A percentile compares a stretch with the other conserved stretches of the same genome.
phyloP scores from a whole-genome alignment of 2,888 invertebrate genomes.

The Biston stratarius region DNA sequence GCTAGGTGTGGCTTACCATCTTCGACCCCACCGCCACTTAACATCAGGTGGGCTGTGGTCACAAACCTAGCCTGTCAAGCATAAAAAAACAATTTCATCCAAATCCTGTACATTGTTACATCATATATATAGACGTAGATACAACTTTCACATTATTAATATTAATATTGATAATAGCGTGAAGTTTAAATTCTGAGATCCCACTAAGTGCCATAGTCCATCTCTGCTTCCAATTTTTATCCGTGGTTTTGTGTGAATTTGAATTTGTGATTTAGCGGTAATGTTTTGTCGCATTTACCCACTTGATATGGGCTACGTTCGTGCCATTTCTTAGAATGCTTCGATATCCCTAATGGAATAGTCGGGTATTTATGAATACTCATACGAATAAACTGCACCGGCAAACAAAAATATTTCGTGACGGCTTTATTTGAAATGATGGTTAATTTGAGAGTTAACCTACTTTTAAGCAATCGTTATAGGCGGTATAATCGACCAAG shows the following conservation, averaged over 20 bases:
- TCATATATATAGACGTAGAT: no score
- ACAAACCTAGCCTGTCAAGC: no score
- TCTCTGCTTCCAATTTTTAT: not conserved
- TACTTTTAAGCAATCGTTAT: no score
- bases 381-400: conserved; percentile 10
- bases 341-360: conserved; percentile 40
- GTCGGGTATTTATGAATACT: conserved; percentile 27
- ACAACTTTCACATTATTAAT: no score
- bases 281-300: conserved; percentile 43
- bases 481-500: no score
- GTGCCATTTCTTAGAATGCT: conserved; percentile 28
- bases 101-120: no score
- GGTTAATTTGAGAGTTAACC: not conserved
- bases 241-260: conserved; percentile 37
- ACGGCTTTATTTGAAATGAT: not conserved
- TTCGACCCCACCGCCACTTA: no score
- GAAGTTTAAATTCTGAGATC: no score
- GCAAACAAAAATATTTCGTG: not conserved
- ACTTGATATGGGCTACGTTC: conserved; percentile 28
- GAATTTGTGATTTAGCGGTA: conserved; percentile 48
- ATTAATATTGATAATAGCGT: no score
- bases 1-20: no score
- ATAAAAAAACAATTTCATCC: no score
- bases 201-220: not conserved
- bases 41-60: no score